Percentiles rank a stretch among this genome's conserved stretches.
phyloP scores from a whole-genome alignment of 2,113 vertebrate species.

The Columba livia region DNA sequence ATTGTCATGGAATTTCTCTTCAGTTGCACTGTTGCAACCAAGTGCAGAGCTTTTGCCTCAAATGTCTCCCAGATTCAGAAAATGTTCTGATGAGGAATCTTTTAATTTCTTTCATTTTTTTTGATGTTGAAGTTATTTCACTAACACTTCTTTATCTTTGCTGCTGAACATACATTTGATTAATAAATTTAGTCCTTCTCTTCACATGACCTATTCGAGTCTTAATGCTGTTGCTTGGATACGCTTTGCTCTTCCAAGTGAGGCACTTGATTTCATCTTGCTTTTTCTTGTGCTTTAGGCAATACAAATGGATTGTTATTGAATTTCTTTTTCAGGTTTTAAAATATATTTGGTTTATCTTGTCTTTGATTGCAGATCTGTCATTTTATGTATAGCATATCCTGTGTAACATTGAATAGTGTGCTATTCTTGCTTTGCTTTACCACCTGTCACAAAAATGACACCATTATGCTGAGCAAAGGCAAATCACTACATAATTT shows the following conservation, averaged over 20 bases:
- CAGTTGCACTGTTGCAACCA: not conserved
- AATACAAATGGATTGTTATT: conserved; percentile 10
- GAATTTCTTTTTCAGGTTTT: not conserved
- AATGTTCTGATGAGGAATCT: not conserved
- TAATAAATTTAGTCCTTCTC: conserved; percentile 53
- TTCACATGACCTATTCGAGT: conserved; percentile 50
- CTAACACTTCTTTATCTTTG: conserved; percentile 30
- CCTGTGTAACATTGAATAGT: not conserved
- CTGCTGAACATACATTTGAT: conserved; percentile 50
- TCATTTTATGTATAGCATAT: not conserved
- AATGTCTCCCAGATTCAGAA: not conserved
- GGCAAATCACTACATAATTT: not conserved
- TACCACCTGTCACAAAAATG: not conserved
- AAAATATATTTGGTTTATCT: not conserved
- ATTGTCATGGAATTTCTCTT: not conserved
- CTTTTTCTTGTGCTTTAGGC: conserved; percentile 15
- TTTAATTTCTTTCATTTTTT: conserved; percentile 2
- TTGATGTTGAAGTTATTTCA: not conserved
- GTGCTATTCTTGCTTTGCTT: not conserved
- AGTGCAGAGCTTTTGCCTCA: not conserved
- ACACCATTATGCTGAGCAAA: not conserved
- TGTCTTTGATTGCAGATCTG: not conserved
- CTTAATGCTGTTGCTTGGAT: conserved; percentile 61
- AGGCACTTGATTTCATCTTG: conserved; percentile 37
- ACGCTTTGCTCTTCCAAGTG: conserved; percentile 1